Conservation (phyloP, 2,113 vertebrate species). For the Pygoscelis antarcticus region DNA sequence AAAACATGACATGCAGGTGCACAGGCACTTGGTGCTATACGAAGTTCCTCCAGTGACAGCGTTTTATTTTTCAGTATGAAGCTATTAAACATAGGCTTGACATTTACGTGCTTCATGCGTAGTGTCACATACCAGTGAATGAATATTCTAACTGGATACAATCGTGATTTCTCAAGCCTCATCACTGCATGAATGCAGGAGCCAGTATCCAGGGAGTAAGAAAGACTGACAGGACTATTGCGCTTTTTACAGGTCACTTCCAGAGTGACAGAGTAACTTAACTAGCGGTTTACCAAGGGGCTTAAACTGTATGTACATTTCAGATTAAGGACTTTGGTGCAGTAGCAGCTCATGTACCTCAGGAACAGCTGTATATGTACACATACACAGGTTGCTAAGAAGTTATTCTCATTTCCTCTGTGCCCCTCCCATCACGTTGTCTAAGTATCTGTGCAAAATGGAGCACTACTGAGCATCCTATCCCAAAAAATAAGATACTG, state of each 20-base stretch:
- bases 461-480: background rate
- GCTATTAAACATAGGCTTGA: background rate
- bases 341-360: background rate
- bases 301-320: background rate
- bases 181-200: background rate
- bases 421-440: background rate
- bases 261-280: background rate
- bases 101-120: background rate
- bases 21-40: background rate
- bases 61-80: background rate
- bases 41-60: background rate
- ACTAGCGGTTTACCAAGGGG: background rate
- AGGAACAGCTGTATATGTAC: background rate
- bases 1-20: background rate
- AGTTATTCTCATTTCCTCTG: background rate
- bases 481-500: background rate
- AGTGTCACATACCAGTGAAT: background rate
- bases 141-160: background rate
- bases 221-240: background rate
- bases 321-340: background rate
- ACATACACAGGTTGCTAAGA: background rate
- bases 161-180: background rate
- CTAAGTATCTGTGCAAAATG: background rate
- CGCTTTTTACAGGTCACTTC: background rate
- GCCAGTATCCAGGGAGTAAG: background rate